Base-by-base conservation (phyloP, 2,113 vertebrate genomes). In the Pimephales promelas region DNA sequence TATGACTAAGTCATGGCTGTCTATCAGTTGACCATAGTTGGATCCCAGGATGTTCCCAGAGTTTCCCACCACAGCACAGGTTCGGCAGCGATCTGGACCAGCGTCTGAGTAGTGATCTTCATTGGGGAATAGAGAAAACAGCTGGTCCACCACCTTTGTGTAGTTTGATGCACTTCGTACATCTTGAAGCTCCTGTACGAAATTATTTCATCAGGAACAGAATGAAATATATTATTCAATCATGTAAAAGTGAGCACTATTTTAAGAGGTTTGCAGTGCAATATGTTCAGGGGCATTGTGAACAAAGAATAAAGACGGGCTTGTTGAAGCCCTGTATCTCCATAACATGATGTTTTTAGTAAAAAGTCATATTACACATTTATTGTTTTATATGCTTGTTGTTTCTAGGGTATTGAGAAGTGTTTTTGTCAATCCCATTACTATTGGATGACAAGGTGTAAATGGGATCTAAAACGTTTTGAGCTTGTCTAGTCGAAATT, bases 31-130 rank as follows among this genome's bases (percentile, higher is more conserved):
- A 2, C 98, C 97, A 0, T 98, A 98, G 0, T 56, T 88, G 0
- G 98, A 95, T 10, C 94, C 93, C 22, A 83, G 92, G 18, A 99
- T 95, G 92, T 99, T 99, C 7, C 97, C 97, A 0, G 98, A 99
- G 93, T 99, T 99, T 75, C 97, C 98, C 88, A 99, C 97, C 0
- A 99, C 97, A 0, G 97, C 93, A 0, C 98, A 99, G 18, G 93
- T 95, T 82, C 96, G 89, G 92, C 97, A 99, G 9, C 89, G 90
- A 5, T 84, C 85, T 0, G 90, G 81, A 40, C 90, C 77, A 43
- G 92, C 90, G 24, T 95, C 93, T 88, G 92, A 88, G 90, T 94
- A 89, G 0, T 92, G 92, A 26, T 95, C 92, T 2, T 94, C 75
- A n/a, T 94, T 92, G 0, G 96, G 96, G 83, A 98, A 93, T 43